phyloP scores from a whole-genome alignment of 1,140 invertebrate genomes.

The Psilanteris sp. region DNA sequence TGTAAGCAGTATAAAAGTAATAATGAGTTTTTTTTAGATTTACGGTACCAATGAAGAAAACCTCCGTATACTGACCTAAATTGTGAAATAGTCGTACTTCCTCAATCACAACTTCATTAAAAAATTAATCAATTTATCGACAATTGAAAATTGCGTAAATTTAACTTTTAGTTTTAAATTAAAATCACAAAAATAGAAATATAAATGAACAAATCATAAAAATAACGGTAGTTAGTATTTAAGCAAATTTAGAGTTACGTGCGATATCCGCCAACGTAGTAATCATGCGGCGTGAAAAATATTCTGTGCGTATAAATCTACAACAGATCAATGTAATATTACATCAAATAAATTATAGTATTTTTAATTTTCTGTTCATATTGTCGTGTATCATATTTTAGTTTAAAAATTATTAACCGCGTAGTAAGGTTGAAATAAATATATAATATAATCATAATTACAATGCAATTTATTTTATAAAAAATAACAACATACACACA shows the following conservation, averaged over 20 bases:
- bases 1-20: too few species aligned
- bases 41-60: neutral
- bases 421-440: too few species aligned
- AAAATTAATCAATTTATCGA: conserved; percentile 6
- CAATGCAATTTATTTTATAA: conserved; percentile 42
- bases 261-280: neutral
- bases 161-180: too few species aligned
- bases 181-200: conserved; percentile 1
- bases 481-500: conserved; percentile 31
- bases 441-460: conserved; percentile 20
- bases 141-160: neutral
- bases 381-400: too few species aligned
- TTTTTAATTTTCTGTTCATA: too few species aligned
- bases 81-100: conserved; percentile 1
- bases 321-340: too few species aligned
- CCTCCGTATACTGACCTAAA: conserved; percentile 17
- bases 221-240: conserved; percentile 33
- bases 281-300: conserved; percentile 23
- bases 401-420: too few species aligned
- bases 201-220: conserved; percentile 22
- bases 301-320: too few species aligned
- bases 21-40: too few species aligned
- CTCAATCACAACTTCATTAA: conserved; percentile 6
- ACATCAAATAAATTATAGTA: too few species aligned
- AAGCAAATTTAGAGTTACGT: conserved; percentile 4